phyloP scores from a whole-genome alignment of 2,797 vertebrate species.

The Okamejei kenojei region DNA sequence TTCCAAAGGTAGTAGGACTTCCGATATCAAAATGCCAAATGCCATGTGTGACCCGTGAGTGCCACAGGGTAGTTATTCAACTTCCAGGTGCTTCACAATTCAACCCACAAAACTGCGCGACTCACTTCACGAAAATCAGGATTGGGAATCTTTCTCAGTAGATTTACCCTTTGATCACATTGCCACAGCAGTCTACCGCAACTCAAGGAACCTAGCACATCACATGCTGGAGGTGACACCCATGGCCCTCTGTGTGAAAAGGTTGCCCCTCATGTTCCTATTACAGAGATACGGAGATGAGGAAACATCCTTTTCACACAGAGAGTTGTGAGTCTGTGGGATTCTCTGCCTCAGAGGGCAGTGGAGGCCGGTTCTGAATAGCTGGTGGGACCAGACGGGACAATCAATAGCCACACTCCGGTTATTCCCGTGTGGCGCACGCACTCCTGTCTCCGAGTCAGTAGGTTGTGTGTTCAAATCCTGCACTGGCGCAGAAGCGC shows the following conservation, averaged over 20 bases:
- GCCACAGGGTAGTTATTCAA: background rate
- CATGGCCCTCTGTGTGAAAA: background rate
- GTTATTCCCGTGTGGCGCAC: background rate
- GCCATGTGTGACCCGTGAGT: background rate
- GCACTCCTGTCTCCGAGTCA: no score
- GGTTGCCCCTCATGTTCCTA: no score
- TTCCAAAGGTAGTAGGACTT: background rate
- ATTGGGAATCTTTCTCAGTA: background rate
- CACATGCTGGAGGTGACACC: background rate
- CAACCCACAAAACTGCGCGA: background rate
- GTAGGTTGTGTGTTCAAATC: no score
- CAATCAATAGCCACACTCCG: background rate
- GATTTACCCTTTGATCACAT: background rate
- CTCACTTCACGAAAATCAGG: background rate
- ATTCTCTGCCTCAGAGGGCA: no score
- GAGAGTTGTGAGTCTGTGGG: no score
- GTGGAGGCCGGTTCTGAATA: background rate
- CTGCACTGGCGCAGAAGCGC: no score
- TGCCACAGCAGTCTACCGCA: background rate
- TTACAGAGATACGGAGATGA: no score
- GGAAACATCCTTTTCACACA: no score
- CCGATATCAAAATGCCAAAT: background rate
- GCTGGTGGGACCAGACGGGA: background rate
- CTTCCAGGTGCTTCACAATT: background rate
- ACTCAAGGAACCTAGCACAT: background rate